These are phyloP conservation scores for Acanthaster planci DNA, from an alignment of 35 echinoderm and acorn worm species.

Conservation along the genomic window DNA sequence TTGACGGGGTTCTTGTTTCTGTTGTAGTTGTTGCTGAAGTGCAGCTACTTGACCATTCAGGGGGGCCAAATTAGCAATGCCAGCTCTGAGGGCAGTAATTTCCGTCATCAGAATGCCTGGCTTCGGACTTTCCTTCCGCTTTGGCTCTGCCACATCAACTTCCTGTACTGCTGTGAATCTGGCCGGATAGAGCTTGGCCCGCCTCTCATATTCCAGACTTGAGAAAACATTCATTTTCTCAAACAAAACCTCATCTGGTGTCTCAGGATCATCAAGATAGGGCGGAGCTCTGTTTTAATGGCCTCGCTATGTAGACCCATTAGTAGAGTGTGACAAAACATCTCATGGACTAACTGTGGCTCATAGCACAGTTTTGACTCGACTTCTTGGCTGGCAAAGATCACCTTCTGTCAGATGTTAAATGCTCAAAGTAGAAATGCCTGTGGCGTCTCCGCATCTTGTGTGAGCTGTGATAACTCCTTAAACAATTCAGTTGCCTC, in stretches of 20 bases:
- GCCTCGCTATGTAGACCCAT: conserved; percentile 46
- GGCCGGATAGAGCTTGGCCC: not conserved
- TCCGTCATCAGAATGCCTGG: not conserved
- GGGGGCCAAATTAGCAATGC: not conserved
- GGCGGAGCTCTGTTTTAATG: conserved; percentile 23
- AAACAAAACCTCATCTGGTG: conserved; percentile 50
- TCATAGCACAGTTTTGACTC: conserved; percentile 36
- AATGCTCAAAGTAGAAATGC: too few species aligned
- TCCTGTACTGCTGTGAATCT: not conserved
- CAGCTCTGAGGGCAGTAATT: not conserved
- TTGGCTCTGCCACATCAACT: too few species aligned
- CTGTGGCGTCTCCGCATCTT: too few species aligned
- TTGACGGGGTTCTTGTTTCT: not conserved
- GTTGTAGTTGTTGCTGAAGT: not conserved
- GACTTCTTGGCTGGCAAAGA: conserved; percentile 55
- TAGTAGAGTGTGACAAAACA: conserved; percentile 39
- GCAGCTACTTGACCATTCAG: not conserved
- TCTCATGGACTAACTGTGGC: conserved; percentile 39
- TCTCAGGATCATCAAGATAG: conserved; percentile 5
- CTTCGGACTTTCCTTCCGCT: too few species aligned
- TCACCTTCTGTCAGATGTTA: conserved; percentile 54
- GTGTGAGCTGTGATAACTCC: too few species aligned
- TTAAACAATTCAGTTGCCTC: too few species aligned
- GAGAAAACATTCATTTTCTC: conserved; percentile 33
- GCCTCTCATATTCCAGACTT: conserved; percentile 29